Conservation (phyloP, 2,797 vertebrate species). For the Calcarius lapponicus region DNA sequence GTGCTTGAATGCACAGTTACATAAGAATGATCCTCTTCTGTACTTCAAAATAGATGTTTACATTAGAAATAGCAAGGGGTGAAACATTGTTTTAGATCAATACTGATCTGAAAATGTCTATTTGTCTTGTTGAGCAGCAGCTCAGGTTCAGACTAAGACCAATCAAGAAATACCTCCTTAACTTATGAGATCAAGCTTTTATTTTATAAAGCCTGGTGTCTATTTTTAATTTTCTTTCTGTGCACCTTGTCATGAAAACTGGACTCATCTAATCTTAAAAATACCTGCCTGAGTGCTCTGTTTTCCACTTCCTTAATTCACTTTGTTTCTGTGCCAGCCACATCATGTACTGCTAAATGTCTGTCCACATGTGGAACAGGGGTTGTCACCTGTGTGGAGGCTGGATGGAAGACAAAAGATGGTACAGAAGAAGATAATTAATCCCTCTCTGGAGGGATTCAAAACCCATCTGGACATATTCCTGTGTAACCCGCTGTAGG, state of each 20-base stretch:
- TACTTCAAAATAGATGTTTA: not conserved
- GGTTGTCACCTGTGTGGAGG: not conserved
- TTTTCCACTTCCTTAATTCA: not conserved
- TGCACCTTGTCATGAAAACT: not conserved
- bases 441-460: not conserved
- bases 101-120: not conserved
- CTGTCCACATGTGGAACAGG: not conserved
- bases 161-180: not conserved
- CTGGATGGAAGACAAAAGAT: not conserved
- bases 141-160: not conserved
- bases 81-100: not conserved
- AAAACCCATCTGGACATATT: not conserved
- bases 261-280: not conserved
- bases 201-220: not conserved
- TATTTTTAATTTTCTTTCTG: not conserved
- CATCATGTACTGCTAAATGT: not conserved
- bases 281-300: not conserved
- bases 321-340: not conserved
- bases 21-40: not conserved
- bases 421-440: not conserved
- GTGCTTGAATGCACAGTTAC: not conserved
- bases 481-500: not conserved
- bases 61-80: not conserved
- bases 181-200: fast-evolving
- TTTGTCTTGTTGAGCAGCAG: not conserved